phyloP scores from a whole-genome alignment of 2,888 invertebrate species.

The Myathropa florea region DNA sequence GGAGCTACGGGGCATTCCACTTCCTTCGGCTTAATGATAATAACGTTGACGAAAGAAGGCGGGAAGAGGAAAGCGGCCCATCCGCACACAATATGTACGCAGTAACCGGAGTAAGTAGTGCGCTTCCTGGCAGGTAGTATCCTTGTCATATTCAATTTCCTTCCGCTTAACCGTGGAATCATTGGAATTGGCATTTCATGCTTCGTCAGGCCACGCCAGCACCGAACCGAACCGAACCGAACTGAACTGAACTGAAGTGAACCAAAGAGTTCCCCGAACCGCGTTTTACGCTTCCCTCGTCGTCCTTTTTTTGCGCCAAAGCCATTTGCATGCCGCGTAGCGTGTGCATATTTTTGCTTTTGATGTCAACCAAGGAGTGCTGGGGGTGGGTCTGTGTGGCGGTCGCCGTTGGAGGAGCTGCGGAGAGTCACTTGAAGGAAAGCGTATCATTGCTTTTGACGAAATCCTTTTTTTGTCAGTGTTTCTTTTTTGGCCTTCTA shows the following conservation, averaged over 20 bases:
- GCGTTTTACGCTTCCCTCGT: no score
- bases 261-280: no score
- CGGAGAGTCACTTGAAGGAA: background rate
- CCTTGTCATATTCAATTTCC: constrained; percentile 26
- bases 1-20: background rate
- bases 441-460: background rate
- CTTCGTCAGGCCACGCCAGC: background rate
- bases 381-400: background rate
- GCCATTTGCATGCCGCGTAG: background rate
- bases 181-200: constrained; percentile 17
- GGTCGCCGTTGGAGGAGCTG: background rate
- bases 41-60: background rate
- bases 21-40: background rate
- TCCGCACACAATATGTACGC: background rate
- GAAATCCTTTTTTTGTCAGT: background rate
- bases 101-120: background rate
- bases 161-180: background rate
- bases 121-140: background rate
- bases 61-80: background rate
- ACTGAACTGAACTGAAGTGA: no score
- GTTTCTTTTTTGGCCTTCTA: background rate
- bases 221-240: no score
- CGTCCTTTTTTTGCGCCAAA: background rate
- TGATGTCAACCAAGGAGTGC: background rate
- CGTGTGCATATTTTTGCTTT: background rate